Percentiles rank a stretch among this genome's conserved stretches.
These are phyloP conservation scores for Lipotes vexillifer DNA, from an alignment of 2,113 vertebrate genomes.

Conservation along the genomic window DNA sequence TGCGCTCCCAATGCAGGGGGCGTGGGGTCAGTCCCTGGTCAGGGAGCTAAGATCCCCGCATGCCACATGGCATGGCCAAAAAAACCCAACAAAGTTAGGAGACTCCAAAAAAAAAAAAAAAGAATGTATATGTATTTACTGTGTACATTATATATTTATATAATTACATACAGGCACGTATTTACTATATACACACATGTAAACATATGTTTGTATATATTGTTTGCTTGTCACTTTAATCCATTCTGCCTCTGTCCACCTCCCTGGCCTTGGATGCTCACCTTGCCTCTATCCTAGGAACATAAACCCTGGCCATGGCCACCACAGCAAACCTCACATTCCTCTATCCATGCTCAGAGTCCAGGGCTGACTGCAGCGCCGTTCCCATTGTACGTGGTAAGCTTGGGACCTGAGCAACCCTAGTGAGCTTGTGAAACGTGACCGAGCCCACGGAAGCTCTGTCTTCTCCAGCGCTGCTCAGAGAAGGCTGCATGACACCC, in stretches of 20 bases:
- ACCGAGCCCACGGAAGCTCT: neutral
- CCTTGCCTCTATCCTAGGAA: neutral
- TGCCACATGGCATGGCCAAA: too few species aligned
- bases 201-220: rapidly evolving
- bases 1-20: too few species aligned
- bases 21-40: too few species aligned
- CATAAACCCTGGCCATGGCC: neutral
- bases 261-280: neutral
- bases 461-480: neutral
- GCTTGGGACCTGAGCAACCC: neutral
- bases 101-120: too few species aligned
- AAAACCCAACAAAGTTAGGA: too few species aligned
- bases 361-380: neutral
- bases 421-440: neutral
- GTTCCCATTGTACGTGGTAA: neutral
- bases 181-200: neutral
- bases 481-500: neutral
- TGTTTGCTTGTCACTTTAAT: neutral
- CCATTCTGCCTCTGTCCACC: rapidly evolving
- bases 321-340: neutral
- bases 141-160: neutral
- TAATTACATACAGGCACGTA: neutral
- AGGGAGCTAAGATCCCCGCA: too few species aligned
- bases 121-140: neutral
- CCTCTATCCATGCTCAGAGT: neutral